phyloP scores from a whole-genome alignment of 2,797 vertebrate genomes.

The Podarcis siculus region DNA sequence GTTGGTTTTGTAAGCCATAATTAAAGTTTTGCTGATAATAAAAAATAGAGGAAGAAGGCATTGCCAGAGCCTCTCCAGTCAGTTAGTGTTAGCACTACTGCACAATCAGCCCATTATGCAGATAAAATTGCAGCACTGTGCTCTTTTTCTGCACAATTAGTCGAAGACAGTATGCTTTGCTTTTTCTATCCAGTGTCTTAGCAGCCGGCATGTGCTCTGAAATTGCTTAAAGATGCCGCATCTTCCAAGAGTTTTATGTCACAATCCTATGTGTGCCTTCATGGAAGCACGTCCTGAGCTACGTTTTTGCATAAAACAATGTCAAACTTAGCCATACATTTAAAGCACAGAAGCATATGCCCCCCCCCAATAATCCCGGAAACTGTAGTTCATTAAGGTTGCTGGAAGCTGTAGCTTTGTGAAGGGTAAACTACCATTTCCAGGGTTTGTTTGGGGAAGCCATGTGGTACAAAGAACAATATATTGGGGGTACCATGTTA shows the following conservation, averaged over 20 bases:
- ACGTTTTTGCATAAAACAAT: neutral
- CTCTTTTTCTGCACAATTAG: conserved; percentile 67
- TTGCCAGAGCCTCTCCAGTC: conserved; percentile 45
- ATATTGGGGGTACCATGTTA: too few species aligned
- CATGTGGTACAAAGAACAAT: too few species aligned
- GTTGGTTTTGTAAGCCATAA: conserved; percentile 76
- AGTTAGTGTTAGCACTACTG: conserved; percentile 50
- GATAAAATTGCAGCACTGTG: conserved; percentile 53
- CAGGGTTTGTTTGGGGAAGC: too few species aligned
- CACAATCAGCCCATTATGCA: conserved; percentile 37
- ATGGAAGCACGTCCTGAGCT: neutral
- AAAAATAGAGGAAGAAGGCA: conserved; percentile 71
- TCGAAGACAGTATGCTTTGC: conserved; percentile 23
- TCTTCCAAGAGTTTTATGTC: neutral
- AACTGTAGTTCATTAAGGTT: too few species aligned
- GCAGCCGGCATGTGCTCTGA: neutral
- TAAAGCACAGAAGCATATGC: too few species aligned
- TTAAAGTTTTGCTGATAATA: conserved; percentile 81
- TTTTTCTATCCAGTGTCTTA: neutral
- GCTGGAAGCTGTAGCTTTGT: too few species aligned
- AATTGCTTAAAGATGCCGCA: neutral
- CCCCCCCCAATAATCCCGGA: too few species aligned
- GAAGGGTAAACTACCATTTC: too few species aligned
- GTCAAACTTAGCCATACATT: neutral
- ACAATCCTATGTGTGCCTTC: neutral